Evolutionary conservation across 2,113 vertebrate genomes (phyloP).

Genomic region (Vicugna pacos): DNA sequence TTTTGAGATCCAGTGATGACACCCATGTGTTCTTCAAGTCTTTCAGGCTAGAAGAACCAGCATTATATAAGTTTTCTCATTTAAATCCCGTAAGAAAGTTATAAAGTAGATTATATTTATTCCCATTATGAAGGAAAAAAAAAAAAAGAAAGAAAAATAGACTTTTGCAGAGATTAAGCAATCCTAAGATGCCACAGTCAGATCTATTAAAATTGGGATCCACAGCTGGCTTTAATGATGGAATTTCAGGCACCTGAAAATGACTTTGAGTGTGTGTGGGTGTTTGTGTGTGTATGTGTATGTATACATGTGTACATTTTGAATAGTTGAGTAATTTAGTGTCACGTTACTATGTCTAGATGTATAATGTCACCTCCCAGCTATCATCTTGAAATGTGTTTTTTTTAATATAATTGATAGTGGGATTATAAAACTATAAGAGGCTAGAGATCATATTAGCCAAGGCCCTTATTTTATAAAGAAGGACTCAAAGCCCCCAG

Average conservation of each 20-base stretch:
- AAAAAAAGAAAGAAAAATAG: neutral
- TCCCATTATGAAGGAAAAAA: neutral
- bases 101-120: neutral
- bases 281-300: fast-evolving
- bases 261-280: neutral
- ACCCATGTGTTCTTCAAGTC: neutral
- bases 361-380: neutral
- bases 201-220: neutral
- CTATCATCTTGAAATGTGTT: neutral
- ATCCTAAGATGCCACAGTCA: neutral
- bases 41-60: neutral
- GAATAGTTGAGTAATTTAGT: neutral
- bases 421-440: neutral
- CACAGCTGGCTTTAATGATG: neutral
- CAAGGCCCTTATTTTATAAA: neutral
- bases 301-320: neutral
- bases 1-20: neutral
- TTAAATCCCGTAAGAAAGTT: neutral
- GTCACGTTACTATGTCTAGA: neutral
- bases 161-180: neutral
- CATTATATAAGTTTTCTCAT: neutral
- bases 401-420: neutral
- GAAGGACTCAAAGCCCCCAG: neutral
- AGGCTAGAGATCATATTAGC: neutral
- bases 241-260: neutral